A percentile compares a stretch with the other conserved stretches of the same genome.
phyloP scores from a whole-genome alignment of 2,113 vertebrate genomes.

The Macquaria australasica region DNA sequence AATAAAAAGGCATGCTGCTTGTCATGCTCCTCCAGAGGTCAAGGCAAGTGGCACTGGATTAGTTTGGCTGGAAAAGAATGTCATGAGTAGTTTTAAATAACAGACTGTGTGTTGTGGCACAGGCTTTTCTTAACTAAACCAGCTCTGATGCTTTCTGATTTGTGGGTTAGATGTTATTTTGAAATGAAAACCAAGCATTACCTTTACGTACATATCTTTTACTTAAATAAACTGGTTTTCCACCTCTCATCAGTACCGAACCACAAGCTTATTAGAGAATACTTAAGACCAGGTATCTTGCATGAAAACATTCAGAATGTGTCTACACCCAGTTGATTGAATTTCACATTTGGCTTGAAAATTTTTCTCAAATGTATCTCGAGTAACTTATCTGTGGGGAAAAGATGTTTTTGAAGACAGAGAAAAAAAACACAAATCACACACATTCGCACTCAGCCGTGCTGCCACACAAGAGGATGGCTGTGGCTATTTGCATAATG shows the following conservation, averaged over 20 bases:
- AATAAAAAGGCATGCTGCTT: neutral
- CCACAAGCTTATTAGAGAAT: neutral
- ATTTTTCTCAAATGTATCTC: constrained; percentile 8
- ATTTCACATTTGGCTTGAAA: constrained; percentile 22
- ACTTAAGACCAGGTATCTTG: neutral
- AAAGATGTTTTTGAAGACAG: constrained; percentile 37
- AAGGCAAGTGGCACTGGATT: constrained; percentile 13
- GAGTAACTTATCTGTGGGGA: constrained; percentile 9
- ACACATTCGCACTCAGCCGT: constrained; percentile 9
- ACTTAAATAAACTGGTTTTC: neutral
- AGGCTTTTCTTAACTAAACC: neutral
- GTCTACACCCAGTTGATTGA: constrained; percentile 1
- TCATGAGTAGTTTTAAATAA: constrained; percentile 17
- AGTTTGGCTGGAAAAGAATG: constrained; percentile 3
- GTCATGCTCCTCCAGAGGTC: constrained; percentile 6
- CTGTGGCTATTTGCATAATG: constrained; percentile 39
- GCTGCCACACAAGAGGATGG: constrained; percentile 22
- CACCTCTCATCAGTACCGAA: neutral
- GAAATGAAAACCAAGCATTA: constrained; percentile 13
- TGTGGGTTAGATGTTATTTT: neutral
- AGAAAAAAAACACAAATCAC: neutral
- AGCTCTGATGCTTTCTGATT: neutral
- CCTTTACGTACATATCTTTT: neutral
- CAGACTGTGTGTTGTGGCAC: neutral
- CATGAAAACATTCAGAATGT: neutral